Percentiles rank a stretch among this genome's conserved stretches.
Evolutionary conservation across 2,113 vertebrate genomes (phyloP).

Genomic region (Colinus virginianus): DNA sequence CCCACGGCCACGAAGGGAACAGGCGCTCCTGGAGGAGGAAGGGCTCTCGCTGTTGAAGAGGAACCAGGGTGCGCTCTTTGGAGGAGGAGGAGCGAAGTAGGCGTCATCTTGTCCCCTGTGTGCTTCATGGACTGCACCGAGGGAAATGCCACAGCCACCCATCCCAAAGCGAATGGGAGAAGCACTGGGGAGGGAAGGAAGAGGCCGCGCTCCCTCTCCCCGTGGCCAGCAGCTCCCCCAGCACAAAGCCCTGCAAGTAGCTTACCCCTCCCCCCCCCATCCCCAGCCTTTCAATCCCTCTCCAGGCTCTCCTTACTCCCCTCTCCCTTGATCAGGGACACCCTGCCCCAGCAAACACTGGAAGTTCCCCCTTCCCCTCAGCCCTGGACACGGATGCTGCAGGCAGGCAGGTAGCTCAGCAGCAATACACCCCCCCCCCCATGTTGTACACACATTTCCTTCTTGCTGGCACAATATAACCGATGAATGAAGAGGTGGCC

Average conservation of each 20-base stretch:
- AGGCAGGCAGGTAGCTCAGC: neutral
- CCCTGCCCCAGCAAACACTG: neutral
- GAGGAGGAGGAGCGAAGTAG: rapidly evolving
- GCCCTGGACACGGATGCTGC: rapidly evolving
- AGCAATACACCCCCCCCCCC: rapidly evolving
- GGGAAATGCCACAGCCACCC: rapidly evolving
- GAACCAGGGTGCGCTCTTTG: too few species aligned
- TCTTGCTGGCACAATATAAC: rapidly evolving
- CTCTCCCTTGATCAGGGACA: rapidly evolving
- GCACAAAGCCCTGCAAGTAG: rapidly evolving
- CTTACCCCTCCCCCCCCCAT: rapidly evolving
- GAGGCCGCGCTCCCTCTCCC: rapidly evolving
- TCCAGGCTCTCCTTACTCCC: rapidly evolving
- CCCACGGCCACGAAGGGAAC: rapidly evolving
- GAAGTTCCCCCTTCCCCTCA: rapidly evolving
- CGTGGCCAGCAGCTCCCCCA: rapidly evolving
- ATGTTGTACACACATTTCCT: rapidly evolving
- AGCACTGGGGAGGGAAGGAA: neutral
- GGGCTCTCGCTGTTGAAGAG: neutral
- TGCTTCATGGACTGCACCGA: rapidly evolving
- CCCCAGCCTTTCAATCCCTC: too few species aligned
- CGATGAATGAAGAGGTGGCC: too few species aligned
- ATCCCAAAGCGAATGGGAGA: rapidly evolving
- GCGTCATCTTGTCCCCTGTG: rapidly evolving
- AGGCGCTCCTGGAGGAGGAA: neutral